Evolutionary conservation across 92 coral and sea anemone species (phyloP), one percentile per base, ranked within the genome.

Genomic region (Epizoanthus stellaris): DNA sequence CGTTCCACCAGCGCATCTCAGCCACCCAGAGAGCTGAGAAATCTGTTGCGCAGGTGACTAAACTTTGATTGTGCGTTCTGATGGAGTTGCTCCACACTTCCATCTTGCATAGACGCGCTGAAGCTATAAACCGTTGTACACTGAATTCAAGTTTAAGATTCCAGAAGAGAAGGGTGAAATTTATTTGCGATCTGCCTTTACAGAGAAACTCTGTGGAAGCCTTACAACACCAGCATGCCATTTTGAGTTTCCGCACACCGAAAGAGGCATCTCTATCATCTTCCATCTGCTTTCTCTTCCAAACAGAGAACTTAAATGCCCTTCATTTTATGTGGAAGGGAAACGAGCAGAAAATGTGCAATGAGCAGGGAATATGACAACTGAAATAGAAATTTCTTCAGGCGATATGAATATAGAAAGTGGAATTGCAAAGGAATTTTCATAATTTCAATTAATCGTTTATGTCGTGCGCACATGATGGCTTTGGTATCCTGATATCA

Each of bases 361-460:
- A 34, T 30, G n/a, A 36, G 38, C 25, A 3, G 57, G 19, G 39
- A 15, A n/a, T 62, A 3, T 63, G 14, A 62, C 42, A 42, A 14
- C 6, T 0, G 3, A 20, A 3, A 9, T 40, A 43, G 20, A 13
- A 4, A 62, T 23, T 64, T 79, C 47, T 62, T 62, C 12, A 73
- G 36, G 43, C 42, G 56, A 52, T 52, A 1, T 52, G 70, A 79
- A 39, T 63, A 23, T 62, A n/a, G 71, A 79, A 79, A 20, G 72
- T 79, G n/a, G 43, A n/a, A 42, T 63, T 79, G 71, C 14, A 43
- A 62, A 39, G 72, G 59, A 38, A 43, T 45, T 79, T 79, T 62
- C 14, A 21, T 57, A 17, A 43, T 45, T 79, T 79, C 47, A 43
- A 21, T 57, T 58, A 21, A 79, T 62, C 60, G 67, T 76, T 76